Percentiles rank a stretch among this genome's conserved stretches.
These are phyloP conservation scores for Cydia splendana DNA, from an alignment of 1,140 invertebrate species.

Conservation along the genomic window DNA sequence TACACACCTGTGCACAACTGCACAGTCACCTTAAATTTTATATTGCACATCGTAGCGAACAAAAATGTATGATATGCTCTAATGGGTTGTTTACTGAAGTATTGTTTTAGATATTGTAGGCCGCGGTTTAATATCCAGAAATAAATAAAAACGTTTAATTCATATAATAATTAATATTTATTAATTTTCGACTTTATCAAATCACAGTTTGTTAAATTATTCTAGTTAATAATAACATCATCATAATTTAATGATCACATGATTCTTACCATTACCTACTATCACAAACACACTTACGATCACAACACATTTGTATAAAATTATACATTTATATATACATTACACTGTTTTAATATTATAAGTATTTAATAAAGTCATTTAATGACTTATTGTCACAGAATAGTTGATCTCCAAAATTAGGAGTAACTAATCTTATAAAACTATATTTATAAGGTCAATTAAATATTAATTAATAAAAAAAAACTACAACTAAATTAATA, in stretches of 20 bases:
- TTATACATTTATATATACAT: neutral
- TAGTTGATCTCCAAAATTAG: neutral
- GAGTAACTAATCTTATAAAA: neutral
- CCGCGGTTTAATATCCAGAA: neutral
- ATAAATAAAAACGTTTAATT: neutral
- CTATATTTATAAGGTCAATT: neutral
- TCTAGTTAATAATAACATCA: neutral
- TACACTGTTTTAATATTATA: too few relatives aligned
- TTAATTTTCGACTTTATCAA: slow-evolving; percentile 42
- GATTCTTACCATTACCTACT: neutral
- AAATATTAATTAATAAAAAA: neutral
- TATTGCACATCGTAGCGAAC: too few relatives aligned
- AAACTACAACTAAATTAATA: neutral
- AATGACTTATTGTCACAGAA: slow-evolving; percentile 6
- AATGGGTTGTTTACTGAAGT: too few relatives aligned
- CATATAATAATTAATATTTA: slow-evolving; percentile 43
- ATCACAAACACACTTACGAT: slow-evolving; percentile 24
- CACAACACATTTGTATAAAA: slow-evolving; percentile 2
- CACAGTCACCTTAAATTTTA: neutral
- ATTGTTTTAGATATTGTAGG: neutral
- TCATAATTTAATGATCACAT: slow-evolving; percentile 27
- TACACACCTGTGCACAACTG: neutral
- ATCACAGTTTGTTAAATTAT: slow-evolving; percentile 46
- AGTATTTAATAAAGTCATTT: slow-evolving; percentile 7
- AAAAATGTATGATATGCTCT: too few relatives aligned